These are phyloP conservation scores for Drosophila anomelani DNA, from an alignment of 2,888 invertebrate genomes.

Conservation along the genomic window DNA sequence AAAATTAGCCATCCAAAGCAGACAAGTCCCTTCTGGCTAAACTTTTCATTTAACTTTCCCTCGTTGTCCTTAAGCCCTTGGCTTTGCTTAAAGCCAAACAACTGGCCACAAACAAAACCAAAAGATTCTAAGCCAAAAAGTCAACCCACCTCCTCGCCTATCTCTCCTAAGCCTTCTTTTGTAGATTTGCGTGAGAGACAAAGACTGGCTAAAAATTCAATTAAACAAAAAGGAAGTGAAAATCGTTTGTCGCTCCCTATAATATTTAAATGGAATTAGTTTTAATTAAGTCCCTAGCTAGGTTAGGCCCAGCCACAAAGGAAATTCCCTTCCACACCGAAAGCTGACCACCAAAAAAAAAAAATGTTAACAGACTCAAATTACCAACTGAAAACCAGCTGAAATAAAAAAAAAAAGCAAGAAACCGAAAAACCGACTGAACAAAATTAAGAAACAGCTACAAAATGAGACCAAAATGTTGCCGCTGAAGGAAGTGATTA, in stretches of 20 bases:
- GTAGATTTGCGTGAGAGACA: constrained; percentile 64
- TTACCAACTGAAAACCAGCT: constrained; percentile 49
- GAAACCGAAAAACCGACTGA: constrained; percentile 9
- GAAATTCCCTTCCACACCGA: constrained; percentile 37
- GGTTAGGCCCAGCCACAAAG: constrained; percentile 63
- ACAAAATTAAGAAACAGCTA: constrained; percentile 34
- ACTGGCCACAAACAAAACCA: constrained; percentile 43
- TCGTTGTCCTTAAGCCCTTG: constrained; percentile 4
- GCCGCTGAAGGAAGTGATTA: constrained; percentile 71
- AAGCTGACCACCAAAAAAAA: constrained; percentile 41
- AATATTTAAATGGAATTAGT: constrained; percentile 75
- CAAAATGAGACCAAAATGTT: constrained; percentile 48
- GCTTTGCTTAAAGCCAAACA: constrained; percentile 30
- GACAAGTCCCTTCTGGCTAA: neutral
- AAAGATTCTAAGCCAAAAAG: constrained; percentile 41
- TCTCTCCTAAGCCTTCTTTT: constrained; percentile 25
- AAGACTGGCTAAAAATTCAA: constrained; percentile 41
- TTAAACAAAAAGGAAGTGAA: constrained; percentile 44
- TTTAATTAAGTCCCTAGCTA: constrained; percentile 69
- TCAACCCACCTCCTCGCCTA: constrained; percentile 16
- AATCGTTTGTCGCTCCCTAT: constrained; percentile 58
- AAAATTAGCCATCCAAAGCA: constrained; percentile 8
- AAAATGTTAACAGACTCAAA: constrained; percentile 72
- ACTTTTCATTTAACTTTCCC: constrained; percentile 10
- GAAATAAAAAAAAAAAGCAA: neutral